Conservation (phyloP, 2,797 vertebrate species). For the Tenualosa thibaudeaui region DNA sequence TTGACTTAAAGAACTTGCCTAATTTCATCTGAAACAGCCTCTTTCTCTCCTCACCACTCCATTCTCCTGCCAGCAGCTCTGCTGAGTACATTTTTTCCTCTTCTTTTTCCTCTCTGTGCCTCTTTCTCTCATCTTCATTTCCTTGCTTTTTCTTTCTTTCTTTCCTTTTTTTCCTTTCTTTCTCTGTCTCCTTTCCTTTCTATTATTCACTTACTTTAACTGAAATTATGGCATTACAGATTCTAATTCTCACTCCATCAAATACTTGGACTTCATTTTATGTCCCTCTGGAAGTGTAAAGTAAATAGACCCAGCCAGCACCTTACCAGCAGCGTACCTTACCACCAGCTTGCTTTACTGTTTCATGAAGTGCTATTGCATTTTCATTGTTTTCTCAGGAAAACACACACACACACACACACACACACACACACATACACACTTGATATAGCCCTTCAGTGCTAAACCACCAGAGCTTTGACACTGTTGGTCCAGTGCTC, state of each 20-base stretch:
- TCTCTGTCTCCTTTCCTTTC: neutral
- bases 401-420: neutral
- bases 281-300: neutral
- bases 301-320: neutral
- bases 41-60: neutral
- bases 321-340: no score
- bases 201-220: neutral
- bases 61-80: neutral
- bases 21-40: conserved; percentile 39
- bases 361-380: neutral
- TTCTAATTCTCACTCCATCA: neutral
- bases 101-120: conserved; percentile 1
- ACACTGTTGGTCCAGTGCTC: neutral
- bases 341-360: neutral
- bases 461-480: neutral
- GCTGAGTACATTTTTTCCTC: neutral
- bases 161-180: conserved; percentile 28
- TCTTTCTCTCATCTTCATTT: neutral
- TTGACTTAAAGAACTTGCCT: conserved; percentile 40
- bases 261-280: neutral
- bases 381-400: neutral
- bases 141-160: neutral
- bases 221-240: neutral
- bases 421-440: neutral
- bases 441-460: no score